These are phyloP conservation scores for Eclectus roratus DNA, from an alignment of 2,113 vertebrate genomes.

Conservation along the genomic window DNA sequence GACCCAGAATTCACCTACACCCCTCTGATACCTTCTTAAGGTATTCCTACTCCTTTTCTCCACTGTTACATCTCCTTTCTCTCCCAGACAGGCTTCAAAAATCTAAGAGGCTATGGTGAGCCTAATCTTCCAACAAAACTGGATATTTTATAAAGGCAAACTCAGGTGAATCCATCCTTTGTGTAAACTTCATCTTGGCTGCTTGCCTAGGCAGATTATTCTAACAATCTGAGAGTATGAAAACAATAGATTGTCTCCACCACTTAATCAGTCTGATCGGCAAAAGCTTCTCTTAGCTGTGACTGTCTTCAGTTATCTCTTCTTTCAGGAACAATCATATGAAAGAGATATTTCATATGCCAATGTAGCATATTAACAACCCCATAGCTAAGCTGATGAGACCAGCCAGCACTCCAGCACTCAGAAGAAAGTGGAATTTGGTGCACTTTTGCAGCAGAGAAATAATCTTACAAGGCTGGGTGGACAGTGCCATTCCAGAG, in stretches of 20 bases:
- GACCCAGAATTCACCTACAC: background rate
- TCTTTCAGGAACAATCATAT: background rate
- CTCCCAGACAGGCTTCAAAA: background rate
- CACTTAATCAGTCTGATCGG: background rate
- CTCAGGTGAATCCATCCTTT: background rate
- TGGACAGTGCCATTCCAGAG: background rate
- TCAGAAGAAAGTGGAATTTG: background rate
- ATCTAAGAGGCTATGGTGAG: background rate
- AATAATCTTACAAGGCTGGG: background rate
- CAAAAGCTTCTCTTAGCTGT: background rate
- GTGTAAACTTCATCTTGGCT: background rate
- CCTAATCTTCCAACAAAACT: background rate
- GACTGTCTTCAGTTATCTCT: background rate
- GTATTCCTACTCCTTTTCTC: background rate
- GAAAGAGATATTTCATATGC: background rate
- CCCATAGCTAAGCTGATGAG: background rate
- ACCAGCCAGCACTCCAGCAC: background rate
- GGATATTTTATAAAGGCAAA: background rate
- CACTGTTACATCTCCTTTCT: background rate
- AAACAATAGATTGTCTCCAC: background rate
- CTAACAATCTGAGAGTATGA: background rate
- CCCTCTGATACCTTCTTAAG: background rate
- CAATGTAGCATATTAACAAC: background rate
- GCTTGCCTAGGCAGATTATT: background rate
- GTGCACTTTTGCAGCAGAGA: background rate